Evolutionary conservation across 2,888 invertebrate genomes (phyloP), one percentile per base, ranked within the genome.

Genomic region (Meloe dianella): DNA sequence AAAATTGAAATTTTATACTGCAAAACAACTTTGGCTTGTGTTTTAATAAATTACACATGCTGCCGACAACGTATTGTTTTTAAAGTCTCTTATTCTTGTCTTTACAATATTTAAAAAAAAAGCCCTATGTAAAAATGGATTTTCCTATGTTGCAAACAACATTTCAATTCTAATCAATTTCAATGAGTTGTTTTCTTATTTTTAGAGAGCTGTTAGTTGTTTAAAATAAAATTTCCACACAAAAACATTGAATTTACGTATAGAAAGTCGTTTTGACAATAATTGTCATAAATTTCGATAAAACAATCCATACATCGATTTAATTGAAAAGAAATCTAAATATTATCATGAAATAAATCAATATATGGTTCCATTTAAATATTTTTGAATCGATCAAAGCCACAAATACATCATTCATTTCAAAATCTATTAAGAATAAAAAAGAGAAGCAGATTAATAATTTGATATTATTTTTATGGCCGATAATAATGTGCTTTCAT

Each of bases 401-500:
- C 12, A 4, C 35, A 27, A 32, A 32, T 32, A 32, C 32, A 32
- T 38, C 14, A 51, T 51, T 20, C 20, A 51, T 20, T 51, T 22
- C 2, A 22, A 51, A 22, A 22, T 20, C 47, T 51, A 20, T 20
- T 51, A 17, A 41, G 17, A 41, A 17, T 6, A 41, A n/a, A 51
- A 51, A 51, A 41, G 4, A 27, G 27, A 27, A 27, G 27, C 9
- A 20, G 30, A 58, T 57, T 47, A 32, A 32, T 54, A 59, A 65
- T 47, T 64, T 10, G 59, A 38, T 24, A 35, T 56, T 59, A 51
- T 57, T 58, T 65, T 66, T 63, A 59, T 60, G 35, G 51, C 38
- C 56, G 22, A 59, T 66, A 63, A 66, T 66, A 54, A 66, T 54
- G 63, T 51, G 65, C 22, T 65, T 65, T 65, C 62, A 29, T 66